phyloP scores from a whole-genome alignment of 2,113 vertebrate species.

The Barbus barbus region DNA sequence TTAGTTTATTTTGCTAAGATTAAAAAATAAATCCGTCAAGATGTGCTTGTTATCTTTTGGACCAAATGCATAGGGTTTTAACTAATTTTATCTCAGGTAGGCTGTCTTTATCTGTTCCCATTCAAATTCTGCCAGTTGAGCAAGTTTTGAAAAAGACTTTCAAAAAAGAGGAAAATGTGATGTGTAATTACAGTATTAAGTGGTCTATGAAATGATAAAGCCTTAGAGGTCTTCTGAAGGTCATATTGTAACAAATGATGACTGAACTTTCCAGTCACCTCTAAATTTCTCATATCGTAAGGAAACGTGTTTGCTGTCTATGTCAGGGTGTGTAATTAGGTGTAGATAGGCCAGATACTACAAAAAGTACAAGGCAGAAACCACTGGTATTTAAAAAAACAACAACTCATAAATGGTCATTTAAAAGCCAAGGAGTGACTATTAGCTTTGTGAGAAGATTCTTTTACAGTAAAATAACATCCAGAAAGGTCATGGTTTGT shows the following conservation, averaged over 20 bases:
- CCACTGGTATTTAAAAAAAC: not conserved
- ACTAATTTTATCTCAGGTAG: slow-evolving; percentile 64
- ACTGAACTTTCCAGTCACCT: slow-evolving; percentile 39
- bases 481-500: not conserved
- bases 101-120: slow-evolving; percentile 66
- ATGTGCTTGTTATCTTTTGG: slow-evolving; percentile 65
- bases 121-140: slow-evolving; percentile 69
- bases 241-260: slow-evolving; percentile 27
- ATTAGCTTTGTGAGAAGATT: not conserved
- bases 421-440: not conserved
- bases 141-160: slow-evolving; percentile 65
- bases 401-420: not conserved
- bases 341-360: slow-evolving; percentile 8
- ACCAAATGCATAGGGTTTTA: slow-evolving; percentile 55
- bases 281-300: slow-evolving; percentile 19
- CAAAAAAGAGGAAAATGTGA: slow-evolving; percentile 52
- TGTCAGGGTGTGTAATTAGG: slow-evolving; percentile 21
- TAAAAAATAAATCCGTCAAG: slow-evolving; percentile 57
- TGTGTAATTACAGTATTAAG: slow-evolving; percentile 55
- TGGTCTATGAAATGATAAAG: slow-evolving; percentile 61
- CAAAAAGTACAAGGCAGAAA: not conserved
- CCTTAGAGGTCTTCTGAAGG: slow-evolving; percentile 35
- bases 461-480: not conserved
- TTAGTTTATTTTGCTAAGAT: slow-evolving; percentile 29
- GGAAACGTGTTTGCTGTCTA: slow-evolving; percentile 6